phyloP scores from a whole-genome alignment of 2,113 vertebrate species.

The Brienomyrus longianalis region DNA sequence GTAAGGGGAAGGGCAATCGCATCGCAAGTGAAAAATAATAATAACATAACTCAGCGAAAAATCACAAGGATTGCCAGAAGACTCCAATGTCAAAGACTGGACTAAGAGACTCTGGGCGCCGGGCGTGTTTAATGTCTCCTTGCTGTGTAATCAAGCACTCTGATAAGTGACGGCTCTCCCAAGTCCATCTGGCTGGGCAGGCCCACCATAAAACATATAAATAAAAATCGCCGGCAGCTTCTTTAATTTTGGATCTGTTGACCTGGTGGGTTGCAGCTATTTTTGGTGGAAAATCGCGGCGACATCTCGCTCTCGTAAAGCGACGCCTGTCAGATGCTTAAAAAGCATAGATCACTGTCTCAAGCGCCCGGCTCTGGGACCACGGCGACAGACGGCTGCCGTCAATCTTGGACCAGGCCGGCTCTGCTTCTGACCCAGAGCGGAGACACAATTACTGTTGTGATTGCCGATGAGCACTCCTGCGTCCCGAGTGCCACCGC shows the following conservation, averaged over 20 bases:
- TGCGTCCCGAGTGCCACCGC: conserved; percentile 27
- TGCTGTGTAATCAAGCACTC: conserved; percentile 35
- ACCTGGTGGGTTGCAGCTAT: background rate
- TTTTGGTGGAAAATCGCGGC: background rate
- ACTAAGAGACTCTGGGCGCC: background rate
- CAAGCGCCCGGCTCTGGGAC: background rate
- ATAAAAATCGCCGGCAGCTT: conserved; percentile 26
- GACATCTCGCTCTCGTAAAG: conserved; percentile 14
- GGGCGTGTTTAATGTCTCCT: conserved; percentile 34
- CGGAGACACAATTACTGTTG: conserved; percentile 40
- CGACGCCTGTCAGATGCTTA: conserved; percentile 23
- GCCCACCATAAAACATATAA: conserved; percentile 27
- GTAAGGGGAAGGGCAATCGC: background rate
- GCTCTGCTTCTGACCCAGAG: conserved; percentile 32
- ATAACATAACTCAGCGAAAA: conserved; percentile 12
- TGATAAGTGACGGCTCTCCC: conserved; percentile 40
- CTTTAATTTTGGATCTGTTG: background rate
- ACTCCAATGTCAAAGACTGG: background rate
- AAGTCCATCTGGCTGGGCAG: conserved; percentile 31
- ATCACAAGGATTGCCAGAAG: conserved; percentile 11
- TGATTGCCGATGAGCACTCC: conserved; percentile 38
- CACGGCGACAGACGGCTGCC: conserved; percentile 25
- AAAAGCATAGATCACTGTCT: conserved; percentile 29
- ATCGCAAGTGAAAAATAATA: background rate
- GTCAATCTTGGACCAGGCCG: conserved; percentile 25